Conservation (phyloP, 2,888 invertebrate genomes). For the Hyppa rectilinea region DNA sequence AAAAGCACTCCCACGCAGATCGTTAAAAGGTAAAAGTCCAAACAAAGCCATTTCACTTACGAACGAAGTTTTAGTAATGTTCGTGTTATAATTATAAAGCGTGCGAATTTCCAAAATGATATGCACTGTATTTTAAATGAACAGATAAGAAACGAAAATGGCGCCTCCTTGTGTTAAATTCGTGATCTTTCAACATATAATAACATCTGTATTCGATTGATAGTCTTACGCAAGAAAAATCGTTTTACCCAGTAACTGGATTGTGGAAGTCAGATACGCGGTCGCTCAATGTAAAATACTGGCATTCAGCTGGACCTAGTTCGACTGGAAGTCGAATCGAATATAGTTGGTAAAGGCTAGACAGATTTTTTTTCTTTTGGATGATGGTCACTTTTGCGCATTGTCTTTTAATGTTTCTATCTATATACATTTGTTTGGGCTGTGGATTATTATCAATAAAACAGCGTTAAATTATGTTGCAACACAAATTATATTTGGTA, state of each 20-base stretch:
- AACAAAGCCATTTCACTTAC: slow-evolving; percentile 34
- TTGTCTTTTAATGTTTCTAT: background rate
- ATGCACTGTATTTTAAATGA: background rate
- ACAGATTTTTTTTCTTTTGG: no score
- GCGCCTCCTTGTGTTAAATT: background rate
- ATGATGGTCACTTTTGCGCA: background rate
- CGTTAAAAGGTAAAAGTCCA: slow-evolving; percentile 47
- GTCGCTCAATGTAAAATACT: no score
- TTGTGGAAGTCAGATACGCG: no score
- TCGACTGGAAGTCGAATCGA: no score
- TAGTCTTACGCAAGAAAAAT: no score
- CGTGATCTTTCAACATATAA: background rate
- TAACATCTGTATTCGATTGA: background rate
- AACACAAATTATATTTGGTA: background rate
- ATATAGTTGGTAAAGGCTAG: no score
- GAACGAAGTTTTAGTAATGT: slow-evolving; percentile 5
- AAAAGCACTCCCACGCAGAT: slow-evolving; percentile 53
- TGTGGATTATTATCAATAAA: background rate
- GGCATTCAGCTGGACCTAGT: no score
- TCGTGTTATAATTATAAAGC: background rate
- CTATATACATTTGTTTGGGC: background rate
- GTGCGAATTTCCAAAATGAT: slow-evolving; percentile 22
- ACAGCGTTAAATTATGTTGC: background rate
- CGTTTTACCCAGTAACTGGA: no score
- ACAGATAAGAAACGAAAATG: background rate